A percentile compares a stretch with the other conserved stretches of the same genome.
Conservation (phyloP, 1,140 invertebrate species). For the Leptonema lineaticorne region DNA sequence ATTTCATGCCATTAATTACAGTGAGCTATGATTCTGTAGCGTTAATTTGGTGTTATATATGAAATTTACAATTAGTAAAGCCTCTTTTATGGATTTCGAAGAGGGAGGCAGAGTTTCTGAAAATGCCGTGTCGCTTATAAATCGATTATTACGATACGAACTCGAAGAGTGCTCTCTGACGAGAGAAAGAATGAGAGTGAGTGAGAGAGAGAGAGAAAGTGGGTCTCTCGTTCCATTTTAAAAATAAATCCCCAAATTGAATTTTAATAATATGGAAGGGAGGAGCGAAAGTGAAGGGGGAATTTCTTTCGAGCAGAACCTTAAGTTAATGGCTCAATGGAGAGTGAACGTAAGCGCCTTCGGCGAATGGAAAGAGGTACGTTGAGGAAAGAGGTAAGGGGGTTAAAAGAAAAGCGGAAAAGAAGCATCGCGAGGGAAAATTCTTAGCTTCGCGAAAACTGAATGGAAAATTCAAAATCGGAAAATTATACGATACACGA, state of each 20-base stretch:
- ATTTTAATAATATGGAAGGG: slow-evolving; percentile 10
- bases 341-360: slow-evolving; percentile 21
- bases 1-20: too few species aligned
- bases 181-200: too few species aligned
- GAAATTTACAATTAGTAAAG: too few species aligned
- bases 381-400: neutral
- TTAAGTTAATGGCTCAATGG: slow-evolving; percentile 22
- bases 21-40: too few species aligned
- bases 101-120: too few species aligned
- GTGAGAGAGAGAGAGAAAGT: neutral
- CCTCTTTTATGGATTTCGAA: too few species aligned
- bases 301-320: neutral
- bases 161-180: too few species aligned
- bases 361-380: neutral
- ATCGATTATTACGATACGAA: neutral
- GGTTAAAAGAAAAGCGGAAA: neutral
- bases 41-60: too few species aligned
- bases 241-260: slow-evolving; percentile 17
- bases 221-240: neutral
- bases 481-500: slow-evolving; percentile 3
- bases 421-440: neutral
- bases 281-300: neutral
- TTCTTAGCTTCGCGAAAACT: too few species aligned
- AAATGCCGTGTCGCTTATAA: neutral
- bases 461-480: slow-evolving; percentile 9